Base-by-base conservation (phyloP, 2,888 invertebrate genomes). In the Siphlonurus alternatus region DNA sequence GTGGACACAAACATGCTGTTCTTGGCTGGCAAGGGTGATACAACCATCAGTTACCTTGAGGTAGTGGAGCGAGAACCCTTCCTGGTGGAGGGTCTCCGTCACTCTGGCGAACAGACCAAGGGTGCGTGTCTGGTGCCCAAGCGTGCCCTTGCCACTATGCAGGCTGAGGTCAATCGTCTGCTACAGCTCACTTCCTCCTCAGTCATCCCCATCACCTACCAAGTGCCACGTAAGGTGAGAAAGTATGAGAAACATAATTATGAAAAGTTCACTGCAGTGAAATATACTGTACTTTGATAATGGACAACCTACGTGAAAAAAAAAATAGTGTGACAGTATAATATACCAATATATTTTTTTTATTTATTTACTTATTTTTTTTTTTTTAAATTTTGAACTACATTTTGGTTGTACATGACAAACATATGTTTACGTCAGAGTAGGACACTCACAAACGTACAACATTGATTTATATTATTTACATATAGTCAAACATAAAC, bases 1-100 rank as follows among this genome's bases (percentile, higher is more conserved):
- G 79, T 88, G 18, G 96, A 97, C 72, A 96, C 97, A 54, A 89
- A 89, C 70, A 94, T 97, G 93, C 80, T 96, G 66, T 95, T 96
- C 79, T 78, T 97, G 65, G 91, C 92, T 64, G 96, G 95, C 54
- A 95, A 95, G 80, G 95, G 93, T 5, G 96, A 96, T 72, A 93
- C 91, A 0, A 90, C 90, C 1, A 89, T 97, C 66, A 81, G 87
- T 65, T 95, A 94, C 71, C 83, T 92, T 82, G 96, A 97, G 78
- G 83, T 95, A 1, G 87, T 86, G 60, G 92, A 94, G 67, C 85
- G 89, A 70, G 92, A 92, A 72, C 94, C 95, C 0, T 91, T 84
- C 74, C 77, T 95, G n/a, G 88, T 89, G 65, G 93, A 93, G 75
- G 93, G 95, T 23, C 77, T 89, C 67, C 81, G 89, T 64, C 91